Conservation (phyloP, 2,888 invertebrate species). For the Sepioteuthis lessoniana region DNA sequence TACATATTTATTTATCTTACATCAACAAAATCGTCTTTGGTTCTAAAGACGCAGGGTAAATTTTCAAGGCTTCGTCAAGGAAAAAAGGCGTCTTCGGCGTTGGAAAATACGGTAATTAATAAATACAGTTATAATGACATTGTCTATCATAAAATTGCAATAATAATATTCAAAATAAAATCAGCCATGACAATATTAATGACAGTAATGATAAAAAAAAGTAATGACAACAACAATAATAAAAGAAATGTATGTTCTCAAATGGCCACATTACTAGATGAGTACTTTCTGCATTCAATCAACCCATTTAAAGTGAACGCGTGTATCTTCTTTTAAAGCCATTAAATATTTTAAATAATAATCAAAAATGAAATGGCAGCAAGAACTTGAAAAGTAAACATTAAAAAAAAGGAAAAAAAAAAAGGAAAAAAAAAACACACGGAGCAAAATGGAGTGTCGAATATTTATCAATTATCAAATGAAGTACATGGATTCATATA, state of each 20-base stretch:
- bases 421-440: no score
- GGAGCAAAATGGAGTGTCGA: no score
- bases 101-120: not conserved
- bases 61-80: not conserved
- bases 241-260: not conserved
- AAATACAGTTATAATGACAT: not conserved
- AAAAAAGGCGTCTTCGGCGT: not conserved
- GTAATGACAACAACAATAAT: not conserved
- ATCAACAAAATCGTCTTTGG: not conserved
- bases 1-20: no score
- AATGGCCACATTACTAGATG: not conserved
- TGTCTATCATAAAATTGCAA: not conserved
- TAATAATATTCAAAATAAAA: not conserved
- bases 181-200: not conserved
- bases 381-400: not conserved
- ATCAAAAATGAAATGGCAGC: not conserved
- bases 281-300: not conserved
- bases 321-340: not conserved
- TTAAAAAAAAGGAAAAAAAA: not conserved
- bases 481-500: not conserved
- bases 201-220: not conserved
- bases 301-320: not conserved
- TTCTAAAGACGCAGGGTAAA: not conserved
- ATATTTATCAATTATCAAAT: conserved; percentile 8
- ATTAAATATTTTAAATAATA: not conserved